Conservation (phyloP, 2,797 vertebrate species). For the Cichlasoma orientale region DNA sequence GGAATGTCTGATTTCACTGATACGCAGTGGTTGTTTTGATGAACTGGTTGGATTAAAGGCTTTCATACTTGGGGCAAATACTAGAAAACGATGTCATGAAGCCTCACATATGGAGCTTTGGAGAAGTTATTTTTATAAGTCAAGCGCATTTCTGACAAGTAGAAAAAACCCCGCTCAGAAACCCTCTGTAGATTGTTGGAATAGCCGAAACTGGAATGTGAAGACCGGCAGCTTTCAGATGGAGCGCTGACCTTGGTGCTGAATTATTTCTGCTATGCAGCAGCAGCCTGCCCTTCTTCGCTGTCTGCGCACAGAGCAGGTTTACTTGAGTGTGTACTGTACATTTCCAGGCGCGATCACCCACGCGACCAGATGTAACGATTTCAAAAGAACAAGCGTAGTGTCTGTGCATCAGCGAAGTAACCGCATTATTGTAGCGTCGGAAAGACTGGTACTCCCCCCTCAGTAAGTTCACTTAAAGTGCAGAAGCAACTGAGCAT, state of each 20-base stretch:
- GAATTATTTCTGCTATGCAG: conserved; percentile 22
- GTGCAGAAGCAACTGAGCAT: not conserved
- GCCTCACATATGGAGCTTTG: not conserved
- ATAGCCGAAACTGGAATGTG: not conserved
- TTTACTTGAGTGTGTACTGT: not conserved
- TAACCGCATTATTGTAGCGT: not conserved
- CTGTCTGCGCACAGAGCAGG: not conserved
- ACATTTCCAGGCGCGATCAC: conserved; percentile 9
- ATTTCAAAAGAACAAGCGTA: not conserved
- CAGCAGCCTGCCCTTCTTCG: not conserved
- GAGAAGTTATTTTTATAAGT: not conserved
- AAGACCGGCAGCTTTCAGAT: not conserved
- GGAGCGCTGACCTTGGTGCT: conserved; percentile 69
- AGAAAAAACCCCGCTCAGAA: not conserved
- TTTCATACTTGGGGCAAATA: not conserved
- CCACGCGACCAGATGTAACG: conserved; percentile 34
- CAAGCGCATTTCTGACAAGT: not conserved
- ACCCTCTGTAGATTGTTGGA: not conserved
- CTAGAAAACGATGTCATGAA: not conserved
- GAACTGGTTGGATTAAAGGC: not conserved
- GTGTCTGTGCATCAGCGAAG: not conserved
- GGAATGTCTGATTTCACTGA: not conserved
- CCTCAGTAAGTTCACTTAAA: conserved; percentile 18
- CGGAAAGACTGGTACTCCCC: not conserved
- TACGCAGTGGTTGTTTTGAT: not conserved